Evolutionary conservation across 2,797 vertebrate genomes (phyloP).

Genomic region (Oceanodroma leucorhoa): DNA sequence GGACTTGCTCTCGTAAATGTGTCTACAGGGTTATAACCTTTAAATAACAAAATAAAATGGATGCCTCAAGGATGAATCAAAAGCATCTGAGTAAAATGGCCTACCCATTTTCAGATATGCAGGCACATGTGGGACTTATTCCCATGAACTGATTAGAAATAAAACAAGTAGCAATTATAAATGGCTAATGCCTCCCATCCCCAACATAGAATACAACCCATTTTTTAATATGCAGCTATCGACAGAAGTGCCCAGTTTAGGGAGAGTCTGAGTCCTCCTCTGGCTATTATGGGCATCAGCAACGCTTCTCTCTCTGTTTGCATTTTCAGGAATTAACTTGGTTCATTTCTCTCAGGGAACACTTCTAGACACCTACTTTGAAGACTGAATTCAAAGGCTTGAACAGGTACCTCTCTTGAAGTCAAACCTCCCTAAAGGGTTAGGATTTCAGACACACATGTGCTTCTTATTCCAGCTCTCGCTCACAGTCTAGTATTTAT

Average conservation of each 20-base stretch:
- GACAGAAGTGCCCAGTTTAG: neutral
- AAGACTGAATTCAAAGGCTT: neutral
- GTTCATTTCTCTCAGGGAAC: neutral
- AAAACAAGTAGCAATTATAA: neutral
- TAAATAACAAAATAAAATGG: neutral
- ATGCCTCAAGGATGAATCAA: neutral
- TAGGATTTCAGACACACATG: neutral
- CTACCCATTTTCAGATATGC: neutral
- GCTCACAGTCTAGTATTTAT: neutral
- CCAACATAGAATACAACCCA: accelerated
- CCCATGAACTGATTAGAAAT: neutral
- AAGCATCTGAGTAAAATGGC: neutral
- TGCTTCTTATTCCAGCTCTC: neutral
- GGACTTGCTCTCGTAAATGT: neutral
- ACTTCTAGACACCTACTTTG: neutral
- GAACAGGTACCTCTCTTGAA: neutral
- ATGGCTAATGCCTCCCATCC: neutral
- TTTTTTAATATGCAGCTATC: neutral
- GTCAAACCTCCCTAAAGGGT: neutral
- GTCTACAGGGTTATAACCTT: neutral
- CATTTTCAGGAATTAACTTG: neutral
- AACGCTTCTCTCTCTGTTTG: neutral
- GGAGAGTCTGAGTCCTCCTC: neutral
- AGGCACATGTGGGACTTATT: neutral
- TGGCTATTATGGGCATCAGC: neutral